Evolutionary conservation across 2,113 vertebrate species (phyloP), one percentile per base, ranked within the genome.

Genomic region (Clarias batrachus): DNA sequence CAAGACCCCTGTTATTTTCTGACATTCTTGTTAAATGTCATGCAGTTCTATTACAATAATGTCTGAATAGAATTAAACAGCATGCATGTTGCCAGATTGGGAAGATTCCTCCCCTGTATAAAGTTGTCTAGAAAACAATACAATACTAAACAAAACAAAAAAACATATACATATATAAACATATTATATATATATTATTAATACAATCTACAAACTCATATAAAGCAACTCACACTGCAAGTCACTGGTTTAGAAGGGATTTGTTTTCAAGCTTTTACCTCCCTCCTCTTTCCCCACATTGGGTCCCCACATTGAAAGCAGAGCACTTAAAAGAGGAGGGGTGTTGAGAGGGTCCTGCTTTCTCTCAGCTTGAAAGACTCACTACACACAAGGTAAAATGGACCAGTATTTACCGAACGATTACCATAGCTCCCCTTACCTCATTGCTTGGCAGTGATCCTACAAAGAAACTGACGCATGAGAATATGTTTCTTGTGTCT

Each of bases 341-440:
- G 54, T 27, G 23, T 25, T 23, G 33, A 25, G 25, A 19, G 19
- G 77, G 4, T 17, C 54, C 63, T 81, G 65, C 23, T 70, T 80
- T 81, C 23, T 71, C 33, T 86, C 65, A 70, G 74, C 76, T 21
- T 86, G 84, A 79, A 76, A 63, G 74, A 85, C 79, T 68, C 71
- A 59, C 66, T 60, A n/a, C 30, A 76, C 54, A 62, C 30, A n/a
- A 30, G 1, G 1, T 62, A 74, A 48, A 21, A 84, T 37, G 62
- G 33, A 17, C 57, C 48, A 62, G 21, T 17, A 74, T n/a, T 74
- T 60, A 48, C 25, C 48, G n/a, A 73, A 73, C 0, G 4, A 11
- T 54, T 30, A 17, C 6, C 27, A 54, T 30, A 83, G 14, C 76
- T 30, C 23, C 23, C 30, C 52, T 19, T 66, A 65, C 27, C 77